phyloP scores from a whole-genome alignment of 2,797 vertebrate species.

The Percopsis omiscomaycus region DNA sequence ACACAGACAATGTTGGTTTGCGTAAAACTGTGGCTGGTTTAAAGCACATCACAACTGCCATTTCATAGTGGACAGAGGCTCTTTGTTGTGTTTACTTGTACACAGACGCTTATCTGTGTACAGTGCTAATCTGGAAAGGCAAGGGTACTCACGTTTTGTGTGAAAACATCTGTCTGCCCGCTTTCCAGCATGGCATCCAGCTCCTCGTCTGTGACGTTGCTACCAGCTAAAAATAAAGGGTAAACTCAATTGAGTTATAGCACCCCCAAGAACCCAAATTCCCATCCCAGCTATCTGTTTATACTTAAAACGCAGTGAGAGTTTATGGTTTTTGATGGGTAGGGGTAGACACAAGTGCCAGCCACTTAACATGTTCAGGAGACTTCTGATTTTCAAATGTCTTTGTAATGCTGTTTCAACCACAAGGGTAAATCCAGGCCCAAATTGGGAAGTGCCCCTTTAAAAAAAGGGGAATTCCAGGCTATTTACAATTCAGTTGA shows the following conservation, averaged over 20 bases:
- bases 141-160: conserved; percentile 84
- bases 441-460: no score
- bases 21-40: neutral
- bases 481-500: no score
- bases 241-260: neutral
- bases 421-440: no score
- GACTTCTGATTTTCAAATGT: no score
- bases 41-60: neutral
- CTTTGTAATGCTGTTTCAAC: no score
- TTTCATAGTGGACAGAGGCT: neutral
- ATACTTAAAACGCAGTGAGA: no score
- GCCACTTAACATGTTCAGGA: no score
- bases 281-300: no score
- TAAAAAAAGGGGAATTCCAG: no score
- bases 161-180: conserved; percentile 90
- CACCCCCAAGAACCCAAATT: neutral
- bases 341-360: no score
- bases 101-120: neutral
- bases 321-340: no score
- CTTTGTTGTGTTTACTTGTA: neutral
- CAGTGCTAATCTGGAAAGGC: neutral
- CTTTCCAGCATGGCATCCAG: conserved; percentile 88
- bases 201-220: conserved; percentile 80
- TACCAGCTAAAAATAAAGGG: conserved; percentile 63
- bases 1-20: neutral